These are phyloP conservation scores for Mus spicilegus DNA, from an alignment of 2,113 vertebrate genomes.

Conservation along the genomic window DNA sequence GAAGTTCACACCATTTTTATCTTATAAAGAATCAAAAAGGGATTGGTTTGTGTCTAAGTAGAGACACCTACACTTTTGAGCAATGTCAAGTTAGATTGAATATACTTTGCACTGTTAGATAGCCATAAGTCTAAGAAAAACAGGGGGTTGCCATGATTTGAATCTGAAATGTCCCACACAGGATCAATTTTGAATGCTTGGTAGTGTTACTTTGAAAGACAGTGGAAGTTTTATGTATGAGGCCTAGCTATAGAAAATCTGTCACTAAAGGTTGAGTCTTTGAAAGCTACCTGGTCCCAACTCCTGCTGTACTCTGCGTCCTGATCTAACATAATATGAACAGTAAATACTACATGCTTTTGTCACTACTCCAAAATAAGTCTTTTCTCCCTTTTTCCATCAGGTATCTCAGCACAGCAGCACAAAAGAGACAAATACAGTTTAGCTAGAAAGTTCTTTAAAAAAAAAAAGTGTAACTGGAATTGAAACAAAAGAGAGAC, in stretches of 20 bases:
- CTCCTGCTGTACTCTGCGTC: not conserved
- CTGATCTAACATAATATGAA: not conserved
- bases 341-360: not conserved
- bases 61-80: not conserved
- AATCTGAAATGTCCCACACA: no score
- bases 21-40: not conserved
- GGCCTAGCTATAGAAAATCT: not conserved
- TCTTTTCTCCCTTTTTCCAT: not conserved
- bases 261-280: not conserved
- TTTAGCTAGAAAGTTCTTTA: not conserved
- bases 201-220: not conserved
- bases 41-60: not conserved
- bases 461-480: not conserved
- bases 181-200: not conserved
- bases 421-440: not conserved
- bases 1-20: not conserved
- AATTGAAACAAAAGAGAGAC: not conserved
- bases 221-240: not conserved
- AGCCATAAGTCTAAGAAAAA: not conserved
- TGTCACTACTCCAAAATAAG: not conserved
- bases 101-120: not conserved
- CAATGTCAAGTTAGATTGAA: not conserved
- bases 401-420: not conserved
- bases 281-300: not conserved
- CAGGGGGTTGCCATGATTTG: not conserved